Evolutionary conservation across 2,888 invertebrate species (phyloP).

Genomic region (Pristionchus entomophagus): DNA sequence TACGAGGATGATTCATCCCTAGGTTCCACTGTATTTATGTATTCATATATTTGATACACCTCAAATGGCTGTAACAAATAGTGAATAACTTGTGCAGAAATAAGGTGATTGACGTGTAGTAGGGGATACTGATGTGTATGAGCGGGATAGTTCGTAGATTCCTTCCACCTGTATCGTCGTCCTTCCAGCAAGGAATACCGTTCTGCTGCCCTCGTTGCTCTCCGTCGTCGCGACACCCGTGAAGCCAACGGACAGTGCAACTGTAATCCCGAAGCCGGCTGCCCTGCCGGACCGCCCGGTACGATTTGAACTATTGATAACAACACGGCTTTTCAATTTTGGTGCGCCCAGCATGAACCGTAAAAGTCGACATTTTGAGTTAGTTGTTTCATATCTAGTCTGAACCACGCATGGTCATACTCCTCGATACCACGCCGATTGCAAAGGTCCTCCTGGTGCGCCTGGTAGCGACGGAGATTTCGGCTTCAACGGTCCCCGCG

Average conservation of each 20-base stretch:
- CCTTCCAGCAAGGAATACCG: constrained; percentile 34
- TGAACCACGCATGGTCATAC: too few relatives aligned
- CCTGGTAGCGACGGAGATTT: constrained; percentile 65
- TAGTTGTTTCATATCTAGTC: too few relatives aligned
- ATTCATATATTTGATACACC: neutral
- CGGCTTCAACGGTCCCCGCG: constrained; percentile 64
- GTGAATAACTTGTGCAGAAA: too few relatives aligned
- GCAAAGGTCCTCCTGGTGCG: constrained; percentile 36
- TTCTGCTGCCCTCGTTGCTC: neutral
- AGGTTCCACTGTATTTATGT: too few relatives aligned
- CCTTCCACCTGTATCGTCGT: neutral
- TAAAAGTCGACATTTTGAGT: too few relatives aligned
- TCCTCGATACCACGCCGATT: neutral
- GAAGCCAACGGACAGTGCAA: constrained; percentile 45
- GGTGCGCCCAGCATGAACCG: too few relatives aligned
- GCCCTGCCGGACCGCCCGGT: constrained; percentile 43
- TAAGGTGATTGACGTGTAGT: too few relatives aligned
- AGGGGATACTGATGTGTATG: too few relatives aligned
- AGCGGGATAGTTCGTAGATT: neutral
- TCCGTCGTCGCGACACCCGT: constrained; percentile 42
- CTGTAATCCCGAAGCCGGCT: constrained; percentile 28
- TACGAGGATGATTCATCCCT: too few relatives aligned
- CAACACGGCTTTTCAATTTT: too few relatives aligned
- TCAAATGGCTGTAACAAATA: neutral
- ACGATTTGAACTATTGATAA: too few relatives aligned